A percentile compares a stretch with the other conserved stretches of the same genome.
phyloP scores from a whole-genome alignment of 1,140 invertebrate species.

The Aphelinus atriplicis region DNA sequence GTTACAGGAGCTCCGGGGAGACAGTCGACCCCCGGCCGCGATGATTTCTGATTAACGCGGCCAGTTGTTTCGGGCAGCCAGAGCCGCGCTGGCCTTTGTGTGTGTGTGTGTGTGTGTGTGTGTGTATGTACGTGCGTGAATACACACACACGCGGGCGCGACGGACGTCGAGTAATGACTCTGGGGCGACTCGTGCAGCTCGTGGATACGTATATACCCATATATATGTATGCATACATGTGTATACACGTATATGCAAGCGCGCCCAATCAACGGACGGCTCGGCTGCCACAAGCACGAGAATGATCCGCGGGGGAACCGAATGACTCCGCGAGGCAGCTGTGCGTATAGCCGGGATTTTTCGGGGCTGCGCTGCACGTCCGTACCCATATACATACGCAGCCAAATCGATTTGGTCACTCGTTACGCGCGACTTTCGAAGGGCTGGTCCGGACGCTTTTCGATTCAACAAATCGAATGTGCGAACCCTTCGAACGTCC shows the following conservation, averaged over 20 bases:
- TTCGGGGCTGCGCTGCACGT: too few relatives aligned
- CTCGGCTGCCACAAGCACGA: constrained; percentile 13
- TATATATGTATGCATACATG: neutral
- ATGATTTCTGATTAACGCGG: constrained; percentile 67
- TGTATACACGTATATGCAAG: neutral
- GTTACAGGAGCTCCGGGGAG: neutral
- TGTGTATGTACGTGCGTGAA: too few relatives aligned
- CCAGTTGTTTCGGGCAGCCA: constrained; percentile 62
- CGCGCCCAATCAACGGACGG: neutral
- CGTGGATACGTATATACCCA: constrained; percentile 43
- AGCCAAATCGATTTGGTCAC: too few relatives aligned
- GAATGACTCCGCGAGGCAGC: too few relatives aligned
- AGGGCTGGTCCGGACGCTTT: too few relatives aligned
- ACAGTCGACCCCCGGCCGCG: constrained; percentile 36
- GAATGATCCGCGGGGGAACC: neutral
- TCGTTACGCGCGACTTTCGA: too few relatives aligned
- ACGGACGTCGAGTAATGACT: constrained; percentile 67
- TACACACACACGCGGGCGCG: constrained; percentile 9
- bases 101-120: too few relatives aligned
- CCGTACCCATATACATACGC: too few relatives aligned
- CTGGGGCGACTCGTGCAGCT: constrained; percentile 51
- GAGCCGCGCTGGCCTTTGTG: constrained; percentile 28
- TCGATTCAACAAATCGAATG: too few relatives aligned
- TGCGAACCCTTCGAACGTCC: too few relatives aligned
- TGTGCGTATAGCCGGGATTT: too few relatives aligned